These are phyloP conservation scores for Lordiphosa stackelbergi DNA, from an alignment of 1,140 invertebrate species.

Conservation along the genomic window DNA sequence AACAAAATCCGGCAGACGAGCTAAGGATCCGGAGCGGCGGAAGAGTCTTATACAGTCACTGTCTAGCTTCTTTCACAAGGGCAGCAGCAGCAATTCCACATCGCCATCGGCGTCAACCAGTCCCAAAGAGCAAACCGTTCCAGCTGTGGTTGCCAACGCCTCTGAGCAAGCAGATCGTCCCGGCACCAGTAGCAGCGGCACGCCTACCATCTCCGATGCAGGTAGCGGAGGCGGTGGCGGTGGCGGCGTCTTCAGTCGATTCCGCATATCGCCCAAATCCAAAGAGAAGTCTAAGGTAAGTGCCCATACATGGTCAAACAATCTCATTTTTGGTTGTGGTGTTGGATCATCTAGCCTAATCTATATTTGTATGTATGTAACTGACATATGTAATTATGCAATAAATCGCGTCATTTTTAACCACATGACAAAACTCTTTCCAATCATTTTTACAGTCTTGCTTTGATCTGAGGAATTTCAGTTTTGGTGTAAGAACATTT, in stretches of 20 bases:
- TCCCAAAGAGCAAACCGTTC: constrained; percentile 52
- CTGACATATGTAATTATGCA: constrained; percentile 24
- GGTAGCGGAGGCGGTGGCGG: constrained; percentile 39
- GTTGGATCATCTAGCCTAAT: constrained; percentile 6
- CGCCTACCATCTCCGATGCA: constrained; percentile 55
- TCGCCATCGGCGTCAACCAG: constrained; percentile 31
- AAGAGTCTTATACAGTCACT: constrained; percentile 91
- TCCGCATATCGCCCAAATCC: constrained; percentile 82
- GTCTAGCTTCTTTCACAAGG: constrained; percentile 87
- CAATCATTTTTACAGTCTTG: constrained; percentile 77
- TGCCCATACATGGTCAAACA: not conserved
- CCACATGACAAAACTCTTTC: constrained; percentile 34
- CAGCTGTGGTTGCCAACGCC: constrained; percentile 44
- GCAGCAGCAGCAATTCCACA: constrained; percentile 24
- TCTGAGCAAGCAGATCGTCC: constrained; percentile 74
- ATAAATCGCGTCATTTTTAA: constrained; percentile 46
- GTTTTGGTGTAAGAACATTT: constrained; percentile 78
- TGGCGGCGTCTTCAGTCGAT: constrained; percentile 80
- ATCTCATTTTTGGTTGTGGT: not conserved
- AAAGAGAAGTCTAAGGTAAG: constrained; percentile 85
- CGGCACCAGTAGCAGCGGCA: constrained; percentile 64
- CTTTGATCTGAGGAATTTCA: constrained; percentile 78
- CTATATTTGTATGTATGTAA: constrained; percentile 17
- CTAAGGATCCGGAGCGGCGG: constrained; percentile 84
- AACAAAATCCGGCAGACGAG: constrained; percentile 77